Evolutionary conservation across 1,140 invertebrate genomes (phyloP).

Genomic region (Phthorimaea operculella): DNA sequence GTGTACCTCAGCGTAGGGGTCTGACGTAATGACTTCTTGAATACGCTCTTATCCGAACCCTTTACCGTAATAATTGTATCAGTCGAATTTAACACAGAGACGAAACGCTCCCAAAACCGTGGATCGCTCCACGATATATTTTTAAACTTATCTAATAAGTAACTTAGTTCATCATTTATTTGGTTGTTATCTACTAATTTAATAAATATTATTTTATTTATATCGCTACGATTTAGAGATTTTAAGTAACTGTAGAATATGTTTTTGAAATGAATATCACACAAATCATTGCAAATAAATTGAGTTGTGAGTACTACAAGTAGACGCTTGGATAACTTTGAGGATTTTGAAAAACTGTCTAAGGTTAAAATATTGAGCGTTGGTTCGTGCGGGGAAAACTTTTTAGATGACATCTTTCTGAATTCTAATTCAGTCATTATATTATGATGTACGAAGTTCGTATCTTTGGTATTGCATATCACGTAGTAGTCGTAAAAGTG

Average conservation of each 20-base stretch:
- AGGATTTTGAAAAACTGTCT: constrained; percentile 63
- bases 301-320: constrained; percentile 60
- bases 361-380: constrained; percentile 58
- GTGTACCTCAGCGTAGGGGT: constrained; percentile 59
- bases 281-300: constrained; percentile 61
- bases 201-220: constrained; percentile 62
- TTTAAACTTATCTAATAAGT: constrained; percentile 59
- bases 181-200: constrained; percentile 60
- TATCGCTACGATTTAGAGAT: constrained; percentile 55
- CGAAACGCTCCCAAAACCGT: constrained; percentile 59
- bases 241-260: constrained; percentile 64
- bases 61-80: constrained; percentile 63
- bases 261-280: constrained; percentile 62
- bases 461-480: constrained; percentile 87
- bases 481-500: constrained; percentile 88
- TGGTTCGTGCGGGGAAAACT: constrained; percentile 42
- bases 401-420: constrained; percentile 59
- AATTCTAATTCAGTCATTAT: constrained; percentile 82
- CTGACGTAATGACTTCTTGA: constrained; percentile 60
- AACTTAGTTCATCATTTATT: constrained; percentile 59
- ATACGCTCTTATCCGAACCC: constrained; percentile 54
- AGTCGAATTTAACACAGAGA: constrained; percentile 55
- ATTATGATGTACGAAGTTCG: constrained; percentile 80
- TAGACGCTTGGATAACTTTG: constrained; percentile 61
- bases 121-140: constrained; percentile 58